These are phyloP conservation scores for Liasis olivaceus DNA, from an alignment of 2,797 vertebrate species.

Conservation along the genomic window DNA sequence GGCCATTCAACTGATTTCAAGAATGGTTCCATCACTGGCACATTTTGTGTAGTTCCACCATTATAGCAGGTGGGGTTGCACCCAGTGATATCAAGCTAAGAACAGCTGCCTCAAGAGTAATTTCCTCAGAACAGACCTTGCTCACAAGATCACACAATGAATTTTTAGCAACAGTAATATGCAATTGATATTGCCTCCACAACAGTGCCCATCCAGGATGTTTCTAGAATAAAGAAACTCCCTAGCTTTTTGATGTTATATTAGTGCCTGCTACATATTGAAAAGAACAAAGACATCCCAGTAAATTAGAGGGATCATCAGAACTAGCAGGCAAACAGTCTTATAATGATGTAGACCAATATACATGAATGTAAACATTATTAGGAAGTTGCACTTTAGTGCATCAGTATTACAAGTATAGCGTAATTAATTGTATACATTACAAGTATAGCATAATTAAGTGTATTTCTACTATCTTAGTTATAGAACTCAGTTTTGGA, in stretches of 20 bases:
- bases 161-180: not conserved
- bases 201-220: not conserved
- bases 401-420: not conserved
- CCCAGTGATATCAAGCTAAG: not conserved
- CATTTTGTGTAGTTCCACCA: not conserved
- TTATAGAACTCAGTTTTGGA: not conserved
- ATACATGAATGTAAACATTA: not conserved
- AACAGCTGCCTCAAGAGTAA: not conserved
- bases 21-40: not conserved
- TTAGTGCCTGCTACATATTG: not conserved
- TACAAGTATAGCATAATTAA: not conserved
- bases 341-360: not conserved
- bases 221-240: constrained; percentile 1
- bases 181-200: not conserved
- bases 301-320: not conserved
- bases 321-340: not conserved
- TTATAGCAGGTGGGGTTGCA: not conserved
- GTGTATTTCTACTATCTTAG: not conserved
- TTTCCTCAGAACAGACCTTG: not conserved
- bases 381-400: not conserved
- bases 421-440: not conserved
- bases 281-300: not conserved
- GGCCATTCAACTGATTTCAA: not conserved
- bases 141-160: not conserved
- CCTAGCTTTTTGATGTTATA: not conserved